Evolutionary conservation across 2,888 invertebrate genomes (phyloP), one percentile per base, ranked within the genome.

Genomic region (Ornithoptera alexandrae): DNA sequence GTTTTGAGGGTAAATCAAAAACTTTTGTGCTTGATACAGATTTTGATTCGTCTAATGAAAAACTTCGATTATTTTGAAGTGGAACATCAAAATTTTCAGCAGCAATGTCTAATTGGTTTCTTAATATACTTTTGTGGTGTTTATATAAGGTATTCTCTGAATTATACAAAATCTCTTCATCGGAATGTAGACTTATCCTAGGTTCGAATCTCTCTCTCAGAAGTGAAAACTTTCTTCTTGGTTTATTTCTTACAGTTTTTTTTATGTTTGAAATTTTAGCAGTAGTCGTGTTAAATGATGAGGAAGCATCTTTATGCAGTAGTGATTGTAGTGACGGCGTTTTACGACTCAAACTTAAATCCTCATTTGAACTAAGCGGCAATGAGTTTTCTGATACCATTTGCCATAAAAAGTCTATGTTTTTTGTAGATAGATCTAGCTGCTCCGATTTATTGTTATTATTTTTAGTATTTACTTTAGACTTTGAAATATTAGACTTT

Each of bases 171-270:
- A 87, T 84, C 84, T 92, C 93, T 82, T 92, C 91, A 74, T 93
- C 92, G 0, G 90, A 90, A 79, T 88, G 83, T 63, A 87, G 80
- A 71, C 86, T 86, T 46, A 78, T 70, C 79, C 89, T 90, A 30
- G 93, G 93, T 81, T 94, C 94, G 81, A 94, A 94, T 72, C 89
- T 90, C 76, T 94, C 94, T 75, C 94, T 87, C 22, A 94, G 79
- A 69, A 94, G 87, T 5, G 94, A 94, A 82, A 94, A 94, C 79
- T 94, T 94, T 74, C 94, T 84, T 70, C 93, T 87, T 0, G 94
- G 93, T 78, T 89, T 89, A 74, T 84, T 89, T 71, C 86, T 84
- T 17, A 79, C 76, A 61, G 78, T 84, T 77, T 92, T 93, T 77
- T 89, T 92, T n/a, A 82, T 80, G 71, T 88, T 89, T 10, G 86